Evolutionary conservation across 2,888 invertebrate genomes (phyloP), one percentile per base, ranked within the genome.

Genomic region (Rhagium mordax): DNA sequence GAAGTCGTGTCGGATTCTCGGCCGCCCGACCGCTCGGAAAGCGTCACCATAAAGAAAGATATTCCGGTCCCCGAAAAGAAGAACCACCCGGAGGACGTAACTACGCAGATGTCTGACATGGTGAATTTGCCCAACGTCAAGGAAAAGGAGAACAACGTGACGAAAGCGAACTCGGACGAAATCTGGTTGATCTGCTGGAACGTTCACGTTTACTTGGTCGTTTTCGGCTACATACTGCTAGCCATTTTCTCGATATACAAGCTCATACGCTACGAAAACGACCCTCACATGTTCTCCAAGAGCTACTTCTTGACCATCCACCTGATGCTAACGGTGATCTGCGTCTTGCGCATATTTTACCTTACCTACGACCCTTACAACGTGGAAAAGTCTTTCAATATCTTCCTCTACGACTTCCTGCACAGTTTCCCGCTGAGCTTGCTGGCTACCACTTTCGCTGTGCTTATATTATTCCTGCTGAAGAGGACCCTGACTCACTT

Each of bases 281-380:
- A 94, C 81, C 95, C 95, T 5, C 96, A 96, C 87, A 90, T 98
- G 74, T 93, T 97, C 82, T 94, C 95, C 1, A 95, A 95, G 84
- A 94, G 95, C 72, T 97, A 97, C 86, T 97, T 97, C 87, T 91
- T 97, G 24, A 94, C 95, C 47, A 91, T 97, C 20, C 96, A 97
- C 88, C 88, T 95, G 61, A 92, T 97, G 79, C 88, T 98, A 69
- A 94, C 96, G 8, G 90, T 94, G 10, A 93, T 97, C 53, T 96
- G 97, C 84, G 91, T 94, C 16, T 89, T 95, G 84, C 91, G 96
- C 62, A 95, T 96, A 81, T 94, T 96, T 81, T 97, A 96, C 85
- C 91, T 98, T 81, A 94, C 96, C 81, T 95, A 96, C 85, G 98
- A 98, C 88, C 96, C 96, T 0, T 98, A 98, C 86, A 97, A 97